phyloP scores from a whole-genome alignment of 1,140 invertebrate genomes.

The Drosophila pandora region DNA sequence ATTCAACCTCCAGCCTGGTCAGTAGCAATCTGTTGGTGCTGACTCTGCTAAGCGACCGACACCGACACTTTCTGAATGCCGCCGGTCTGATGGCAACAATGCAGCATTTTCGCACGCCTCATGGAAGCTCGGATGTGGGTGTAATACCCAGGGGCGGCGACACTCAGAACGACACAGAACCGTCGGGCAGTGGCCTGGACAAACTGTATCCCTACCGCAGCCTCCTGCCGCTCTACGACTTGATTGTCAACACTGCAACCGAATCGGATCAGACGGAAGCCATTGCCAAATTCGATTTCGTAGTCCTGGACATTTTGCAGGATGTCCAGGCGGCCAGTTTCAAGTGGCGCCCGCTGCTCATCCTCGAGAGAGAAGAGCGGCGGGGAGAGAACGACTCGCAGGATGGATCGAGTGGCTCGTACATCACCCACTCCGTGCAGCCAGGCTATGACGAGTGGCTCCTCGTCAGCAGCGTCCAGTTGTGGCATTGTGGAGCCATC shows the following conservation, averaged over 20 bases:
- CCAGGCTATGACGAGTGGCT: slow-evolving; percentile 81
- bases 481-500: slow-evolving; percentile 79
- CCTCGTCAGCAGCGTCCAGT: slow-evolving; percentile 65
- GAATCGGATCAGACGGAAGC: slow-evolving; percentile 15
- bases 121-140: background rate
- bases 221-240: slow-evolving; percentile 78
- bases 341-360: slow-evolving; percentile 78
- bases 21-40: slow-evolving; percentile 79
- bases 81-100: slow-evolving; percentile 68
- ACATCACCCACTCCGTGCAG: slow-evolving; percentile 76
- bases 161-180: background rate
- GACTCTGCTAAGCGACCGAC: slow-evolving; percentile 81
- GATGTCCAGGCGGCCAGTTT: slow-evolving; percentile 33
- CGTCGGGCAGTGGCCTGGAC: slow-evolving; percentile 9
- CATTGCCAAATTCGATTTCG: slow-evolving; percentile 77
- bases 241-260: slow-evolving; percentile 57
- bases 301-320: slow-evolving; percentile 76
- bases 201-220: slow-evolving; percentile 68
- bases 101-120: slow-evolving; percentile 63
- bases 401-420: slow-evolving; percentile 29
- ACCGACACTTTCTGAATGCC: slow-evolving; percentile 76
- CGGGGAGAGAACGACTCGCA: slow-evolving; percentile 3
- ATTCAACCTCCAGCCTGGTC: slow-evolving; percentile 25
- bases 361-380: slow-evolving; percentile 64
- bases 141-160: background rate